Percentiles rank a stretch among this genome's conserved stretches.
These are phyloP conservation scores for Stegophylla sp. DNA, from an alignment of 2,888 invertebrate species.

Conservation along the genomic window DNA sequence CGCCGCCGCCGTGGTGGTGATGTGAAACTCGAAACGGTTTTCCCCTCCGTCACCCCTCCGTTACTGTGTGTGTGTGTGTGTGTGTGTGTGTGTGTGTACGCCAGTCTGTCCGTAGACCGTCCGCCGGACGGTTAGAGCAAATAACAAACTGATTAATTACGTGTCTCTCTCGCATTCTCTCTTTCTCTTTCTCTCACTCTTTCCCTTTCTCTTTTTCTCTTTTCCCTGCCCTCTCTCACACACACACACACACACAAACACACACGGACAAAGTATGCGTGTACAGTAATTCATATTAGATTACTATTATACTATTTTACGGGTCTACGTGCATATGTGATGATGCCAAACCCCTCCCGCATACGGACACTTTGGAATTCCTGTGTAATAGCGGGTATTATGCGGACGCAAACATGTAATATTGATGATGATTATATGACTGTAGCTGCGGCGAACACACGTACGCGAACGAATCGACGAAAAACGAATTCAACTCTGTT, in stretches of 20 bases:
- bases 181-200: background rate
- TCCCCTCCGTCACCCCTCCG: conserved; percentile 42
- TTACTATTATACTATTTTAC: too few species aligned
- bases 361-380: background rate
- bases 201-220: background rate
- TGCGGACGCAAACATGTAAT: background rate
- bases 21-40: conserved; percentile 58
- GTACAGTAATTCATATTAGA: too few species aligned
- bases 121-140: conserved; percentile 12
- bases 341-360: background rate
- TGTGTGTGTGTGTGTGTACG: too few species aligned
- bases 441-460: too few species aligned
- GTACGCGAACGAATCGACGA: too few species aligned
- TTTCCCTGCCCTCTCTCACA: background rate
- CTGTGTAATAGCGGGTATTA: background rate
- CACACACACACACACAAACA: too few species aligned
- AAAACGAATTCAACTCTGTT: too few species aligned
- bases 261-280: too few species aligned
- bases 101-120: conserved; percentile 28
- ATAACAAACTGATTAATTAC: conserved; percentile 27
- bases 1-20: too few species aligned
- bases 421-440: too few species aligned
- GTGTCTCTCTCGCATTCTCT: background rate
- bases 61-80: too few species aligned
- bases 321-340: background rate